A percentile compares a stretch with the other conserved stretches of the same genome.
phyloP scores from a whole-genome alignment of 2,113 vertebrate genomes.

The Sclerurus mexicanus region DNA sequence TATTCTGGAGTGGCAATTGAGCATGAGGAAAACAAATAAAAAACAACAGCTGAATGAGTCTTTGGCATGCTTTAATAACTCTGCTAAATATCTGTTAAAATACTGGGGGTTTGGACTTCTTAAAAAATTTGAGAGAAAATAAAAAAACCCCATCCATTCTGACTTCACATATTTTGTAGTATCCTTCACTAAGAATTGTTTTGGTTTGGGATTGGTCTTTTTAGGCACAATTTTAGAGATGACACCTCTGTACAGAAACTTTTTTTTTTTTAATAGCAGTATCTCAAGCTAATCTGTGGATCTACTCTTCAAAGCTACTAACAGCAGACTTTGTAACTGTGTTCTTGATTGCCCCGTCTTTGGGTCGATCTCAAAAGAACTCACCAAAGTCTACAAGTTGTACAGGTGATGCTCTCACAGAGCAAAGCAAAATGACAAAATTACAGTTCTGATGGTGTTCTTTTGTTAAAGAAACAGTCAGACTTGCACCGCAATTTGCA shows the following conservation, averaged over 20 bases:
- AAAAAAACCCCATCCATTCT: neutral
- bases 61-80: neutral
- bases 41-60: neutral
- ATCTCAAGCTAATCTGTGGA: neutral
- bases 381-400: neutral
- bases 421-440: neutral
- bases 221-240: neutral
- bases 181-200: neutral
- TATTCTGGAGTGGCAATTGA: neutral
- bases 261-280: neutral
- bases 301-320: neutral
- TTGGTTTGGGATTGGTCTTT: neutral
- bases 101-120: neutral
- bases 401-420: neutral
- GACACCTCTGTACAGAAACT: neutral
- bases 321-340: neutral
- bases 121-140: neutral
- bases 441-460: neutral
- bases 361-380: neutral
- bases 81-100: neutral
- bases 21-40: neutral
- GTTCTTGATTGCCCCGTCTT: neutral
- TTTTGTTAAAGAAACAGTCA: neutral
- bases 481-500: neutral
- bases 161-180: neutral